Conservation (phyloP, 2,113 vertebrate species). For the mouse (Mus musculus) region DNA sequence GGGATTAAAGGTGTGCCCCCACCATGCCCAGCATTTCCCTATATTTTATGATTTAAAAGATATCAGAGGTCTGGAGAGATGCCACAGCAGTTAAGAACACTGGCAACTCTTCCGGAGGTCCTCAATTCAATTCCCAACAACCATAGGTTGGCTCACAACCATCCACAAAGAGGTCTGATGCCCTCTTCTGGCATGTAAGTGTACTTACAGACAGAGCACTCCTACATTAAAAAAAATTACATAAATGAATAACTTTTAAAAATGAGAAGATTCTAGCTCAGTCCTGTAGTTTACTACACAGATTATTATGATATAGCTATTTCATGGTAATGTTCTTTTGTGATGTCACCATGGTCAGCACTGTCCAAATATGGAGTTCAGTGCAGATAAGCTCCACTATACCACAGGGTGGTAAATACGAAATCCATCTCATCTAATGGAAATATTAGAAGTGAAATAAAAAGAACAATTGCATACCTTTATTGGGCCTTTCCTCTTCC, state of each 20-base stretch:
- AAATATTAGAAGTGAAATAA: conserved; percentile 17
- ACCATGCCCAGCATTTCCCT: neutral
- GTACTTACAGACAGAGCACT: no score
- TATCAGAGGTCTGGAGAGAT: no score
- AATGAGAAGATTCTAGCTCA: neutral
- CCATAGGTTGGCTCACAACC: no score
- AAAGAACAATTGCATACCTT: neutral
- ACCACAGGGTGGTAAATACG: neutral
- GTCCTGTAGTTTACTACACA: neutral
- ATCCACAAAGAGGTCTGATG: no score
- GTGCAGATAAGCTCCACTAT: neutral
- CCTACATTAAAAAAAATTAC: no score
- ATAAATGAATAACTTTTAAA: no score
- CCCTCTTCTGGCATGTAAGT: no score
- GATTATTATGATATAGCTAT: neutral
- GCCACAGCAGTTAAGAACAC: no score
- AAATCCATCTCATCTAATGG: neutral
- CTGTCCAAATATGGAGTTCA: neutral
- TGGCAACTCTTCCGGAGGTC: no score
- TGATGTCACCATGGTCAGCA: neutral
- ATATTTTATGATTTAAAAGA: neutral
- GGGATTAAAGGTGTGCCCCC: neutral
- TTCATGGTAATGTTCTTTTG: neutral
- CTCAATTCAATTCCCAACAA: no score
- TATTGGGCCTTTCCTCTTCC: neutral